phyloP scores from a whole-genome alignment of 1,140 invertebrate genomes.

The Parapsyche elsis region DNA sequence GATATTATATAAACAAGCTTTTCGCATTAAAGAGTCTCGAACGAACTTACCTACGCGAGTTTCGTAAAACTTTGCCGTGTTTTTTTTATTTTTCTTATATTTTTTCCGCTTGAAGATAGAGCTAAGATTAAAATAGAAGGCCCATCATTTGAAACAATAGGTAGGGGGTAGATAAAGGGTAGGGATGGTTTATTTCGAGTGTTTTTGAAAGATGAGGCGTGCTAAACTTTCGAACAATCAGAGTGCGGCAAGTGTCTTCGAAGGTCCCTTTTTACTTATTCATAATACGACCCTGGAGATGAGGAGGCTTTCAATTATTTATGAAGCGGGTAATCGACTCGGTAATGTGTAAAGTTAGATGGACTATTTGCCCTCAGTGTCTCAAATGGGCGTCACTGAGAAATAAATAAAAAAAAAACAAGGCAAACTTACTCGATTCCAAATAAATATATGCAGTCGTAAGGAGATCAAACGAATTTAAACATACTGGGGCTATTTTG shows the following conservation, averaged over 20 bases:
- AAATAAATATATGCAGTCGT: background rate
- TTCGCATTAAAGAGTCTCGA: background rate
- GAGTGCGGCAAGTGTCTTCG: background rate
- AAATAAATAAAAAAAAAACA: background rate
- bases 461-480: too few relatives aligned
- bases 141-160: background rate
- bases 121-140: too few relatives aligned
- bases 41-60: too few relatives aligned
- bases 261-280: conserved; percentile 22
- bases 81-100: too few relatives aligned
- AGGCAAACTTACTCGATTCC: background rate
- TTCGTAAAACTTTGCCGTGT: too few relatives aligned
- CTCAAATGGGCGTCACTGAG: too few relatives aligned
- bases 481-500: too few relatives aligned
- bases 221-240: conserved; percentile 14
- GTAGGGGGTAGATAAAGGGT: background rate
- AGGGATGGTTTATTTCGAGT: background rate
- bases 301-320: conserved; percentile 19
- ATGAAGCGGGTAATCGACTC: conserved; percentile 31
- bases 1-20: background rate
- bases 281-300: conserved; percentile 10
- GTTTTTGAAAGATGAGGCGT: background rate
- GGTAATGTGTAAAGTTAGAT: conserved; percentile 28
- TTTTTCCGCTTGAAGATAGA: too few relatives aligned
- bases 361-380: background rate